Evolutionary conservation across 1,140 invertebrate genomes (phyloP), one percentile per base, ranked within the genome.

Genomic region (Cardiocondyla obscurior): DNA sequence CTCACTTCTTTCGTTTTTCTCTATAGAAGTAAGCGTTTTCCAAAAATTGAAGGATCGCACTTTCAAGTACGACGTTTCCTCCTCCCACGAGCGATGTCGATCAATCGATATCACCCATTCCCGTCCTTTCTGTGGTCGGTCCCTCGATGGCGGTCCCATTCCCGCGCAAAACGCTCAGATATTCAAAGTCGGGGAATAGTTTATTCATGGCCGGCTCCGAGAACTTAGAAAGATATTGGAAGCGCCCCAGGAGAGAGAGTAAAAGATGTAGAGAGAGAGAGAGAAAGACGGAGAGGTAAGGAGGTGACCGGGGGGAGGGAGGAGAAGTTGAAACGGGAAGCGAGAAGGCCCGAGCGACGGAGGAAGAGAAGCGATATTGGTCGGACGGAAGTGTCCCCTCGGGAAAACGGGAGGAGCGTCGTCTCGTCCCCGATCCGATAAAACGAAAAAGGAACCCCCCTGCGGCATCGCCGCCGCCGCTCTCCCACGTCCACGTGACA

Each of bases 141-240:
- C 92, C 91, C 91, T 89, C 85, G 91, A 92, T 90, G 90, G 88
- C 83, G 90, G 85, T 89, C 91, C 91, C 86, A 91, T 92, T 89
- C 83, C 89, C 88, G 91, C 87, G 88, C 70, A 91, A 91, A 92
- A 88, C 89, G 91, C 89, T 93, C 89, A 91, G 92, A 94, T 94
- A 94, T 94, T 94, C 93, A 94, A 94, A 94, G 93, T 94, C 92
- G 90, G 86, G 85, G 91, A 89, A 94, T 94, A 94, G 93, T 94
- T 94, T 94, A 94, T 94, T 94, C 94, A 94, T 94, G 92, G 93
- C 90, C 91, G 91, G 93, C 92, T 88, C 91, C 92, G 81, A 92
- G 85, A 93, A 92, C 91, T 92, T 92, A 89, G 90, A 93, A 93
- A 93, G 93, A 94, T 94, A 94, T 94, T 94, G 93, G 93, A 94